Conservation (phyloP, 2,797 vertebrate genomes). For the Poeciliopsis gracilis region DNA sequence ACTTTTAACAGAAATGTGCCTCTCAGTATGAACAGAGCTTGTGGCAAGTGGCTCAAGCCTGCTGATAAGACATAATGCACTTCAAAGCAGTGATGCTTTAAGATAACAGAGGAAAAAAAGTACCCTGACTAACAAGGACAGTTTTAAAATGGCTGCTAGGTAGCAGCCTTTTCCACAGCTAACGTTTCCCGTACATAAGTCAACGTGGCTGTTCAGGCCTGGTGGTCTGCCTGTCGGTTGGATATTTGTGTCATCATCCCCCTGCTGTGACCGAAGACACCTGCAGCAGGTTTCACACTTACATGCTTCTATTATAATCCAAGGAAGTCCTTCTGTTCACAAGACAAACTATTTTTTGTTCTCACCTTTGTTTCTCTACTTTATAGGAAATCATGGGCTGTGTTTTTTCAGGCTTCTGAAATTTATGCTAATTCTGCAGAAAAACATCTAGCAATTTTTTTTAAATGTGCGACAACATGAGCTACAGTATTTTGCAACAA, state of each 20-base stretch:
- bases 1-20: slow-evolving; percentile 32
- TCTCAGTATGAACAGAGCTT: slow-evolving; percentile 50
- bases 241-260: slow-evolving; percentile 48
- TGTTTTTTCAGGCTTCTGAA: slow-evolving; percentile 9
- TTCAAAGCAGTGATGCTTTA: slow-evolving; percentile 75
- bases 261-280: slow-evolving; percentile 51
- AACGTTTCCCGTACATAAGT: slow-evolving; percentile 47
- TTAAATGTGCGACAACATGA: slow-evolving; percentile 13
- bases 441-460: slow-evolving; percentile 16
- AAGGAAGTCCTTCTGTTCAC: slow-evolving; percentile 56
- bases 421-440: slow-evolving; percentile 20
- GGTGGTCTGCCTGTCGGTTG: slow-evolving; percentile 40
- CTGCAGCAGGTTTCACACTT: slow-evolving; percentile 63
- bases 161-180: slow-evolving; percentile 39
- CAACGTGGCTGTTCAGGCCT: slow-evolving; percentile 16
- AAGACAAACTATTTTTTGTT: slow-evolving; percentile 18
- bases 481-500: slow-evolving; percentile 8
- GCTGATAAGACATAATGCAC: slow-evolving; percentile 77
- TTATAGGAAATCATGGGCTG: slow-evolving; percentile 19
- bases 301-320: slow-evolving; percentile 45
- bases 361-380: slow-evolving; percentile 5
- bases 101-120: slow-evolving; percentile 69
- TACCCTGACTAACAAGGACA: slow-evolving; percentile 59
- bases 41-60: slow-evolving; percentile 61
- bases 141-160: slow-evolving; percentile 74